phyloP scores from a whole-genome alignment of 2,797 vertebrate genomes.

The Astyanax mexicanus region DNA sequence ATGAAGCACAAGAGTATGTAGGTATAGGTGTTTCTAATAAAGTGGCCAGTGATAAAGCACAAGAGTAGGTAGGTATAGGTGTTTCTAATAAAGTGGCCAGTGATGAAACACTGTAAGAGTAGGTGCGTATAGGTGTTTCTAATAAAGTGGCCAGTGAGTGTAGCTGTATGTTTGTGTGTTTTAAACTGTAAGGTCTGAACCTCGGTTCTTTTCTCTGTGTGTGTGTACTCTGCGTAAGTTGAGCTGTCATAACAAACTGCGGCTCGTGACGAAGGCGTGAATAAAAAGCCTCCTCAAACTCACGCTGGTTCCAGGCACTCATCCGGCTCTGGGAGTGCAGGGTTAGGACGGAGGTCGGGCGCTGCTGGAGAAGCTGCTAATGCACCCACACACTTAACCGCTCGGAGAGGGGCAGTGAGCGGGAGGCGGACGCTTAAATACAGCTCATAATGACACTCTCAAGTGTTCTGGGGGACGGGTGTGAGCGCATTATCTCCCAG shows the following conservation, averaged over 20 bases:
- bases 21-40: no score
- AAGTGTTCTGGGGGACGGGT: conserved; percentile 25
- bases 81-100: neutral
- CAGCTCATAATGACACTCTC: conserved; percentile 38
- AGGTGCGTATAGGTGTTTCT: neutral
- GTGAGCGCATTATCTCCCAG: conserved; percentile 37
- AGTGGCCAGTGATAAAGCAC: no score
- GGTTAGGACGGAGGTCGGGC: conserved; percentile 32
- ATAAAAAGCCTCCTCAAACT: conserved; percentile 23
- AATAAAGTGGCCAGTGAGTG: neutral
- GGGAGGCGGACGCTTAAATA: conserved; percentile 37
- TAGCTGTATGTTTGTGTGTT: no score
- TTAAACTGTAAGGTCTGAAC: neutral
- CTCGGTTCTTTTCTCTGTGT: neutral
- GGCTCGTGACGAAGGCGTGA: conserved; percentile 1
- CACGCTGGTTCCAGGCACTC: conserved; percentile 16
- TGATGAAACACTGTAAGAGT: neutral
- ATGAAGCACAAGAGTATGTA: no score
- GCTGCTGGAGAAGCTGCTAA: conserved; percentile 34
- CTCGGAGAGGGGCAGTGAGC: conserved; percentile 7
- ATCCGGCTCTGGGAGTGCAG: conserved; percentile 4
- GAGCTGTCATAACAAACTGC: conserved; percentile 20
- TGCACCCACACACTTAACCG: conserved; percentile 40
- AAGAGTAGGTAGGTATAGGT: neutral
- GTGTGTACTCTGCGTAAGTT: conserved; percentile 7